phyloP scores from a whole-genome alignment of 2,888 invertebrate genomes.

The Ichneumoninae sp. region DNA sequence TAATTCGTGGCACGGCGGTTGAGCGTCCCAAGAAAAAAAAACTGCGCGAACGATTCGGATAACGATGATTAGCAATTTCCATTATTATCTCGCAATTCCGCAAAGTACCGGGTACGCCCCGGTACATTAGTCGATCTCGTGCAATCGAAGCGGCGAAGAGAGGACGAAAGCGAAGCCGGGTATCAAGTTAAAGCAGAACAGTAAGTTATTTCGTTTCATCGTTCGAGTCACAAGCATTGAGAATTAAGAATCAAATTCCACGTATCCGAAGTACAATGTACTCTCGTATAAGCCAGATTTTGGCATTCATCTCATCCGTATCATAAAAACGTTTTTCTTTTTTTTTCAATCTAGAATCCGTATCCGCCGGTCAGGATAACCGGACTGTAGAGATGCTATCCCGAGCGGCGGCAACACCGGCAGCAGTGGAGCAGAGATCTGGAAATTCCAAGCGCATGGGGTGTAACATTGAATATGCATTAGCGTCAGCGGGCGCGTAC shows the following conservation, averaged over 20 bases:
- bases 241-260: not conserved
- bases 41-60: not conserved
- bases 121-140: not conserved
- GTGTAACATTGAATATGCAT: conserved; percentile 82
- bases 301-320: conserved; percentile 1
- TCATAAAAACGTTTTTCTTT: not conserved
- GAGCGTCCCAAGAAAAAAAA: not conserved
- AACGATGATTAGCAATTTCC: not conserved
- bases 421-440: conserved; percentile 56
- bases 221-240: too few species aligned
- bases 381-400: conserved; percentile 11
- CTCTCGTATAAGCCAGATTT: not conserved
- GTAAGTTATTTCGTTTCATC: not conserved
- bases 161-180: not conserved
- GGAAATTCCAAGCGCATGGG: conserved; percentile 65
- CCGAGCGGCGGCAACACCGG: conserved; percentile 18
- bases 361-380: conserved; percentile 17
- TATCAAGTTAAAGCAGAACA: not conserved
- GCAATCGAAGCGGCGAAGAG: not conserved
- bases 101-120: not conserved
- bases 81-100: not conserved
- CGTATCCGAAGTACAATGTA: not conserved
- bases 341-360: not conserved
- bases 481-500: conserved; percentile 74
- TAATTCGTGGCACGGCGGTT: not conserved